Evolutionary conservation across 2,888 invertebrate species (phyloP), one percentile per base, ranked within the genome.

Genomic region (Unio delphinus): DNA sequence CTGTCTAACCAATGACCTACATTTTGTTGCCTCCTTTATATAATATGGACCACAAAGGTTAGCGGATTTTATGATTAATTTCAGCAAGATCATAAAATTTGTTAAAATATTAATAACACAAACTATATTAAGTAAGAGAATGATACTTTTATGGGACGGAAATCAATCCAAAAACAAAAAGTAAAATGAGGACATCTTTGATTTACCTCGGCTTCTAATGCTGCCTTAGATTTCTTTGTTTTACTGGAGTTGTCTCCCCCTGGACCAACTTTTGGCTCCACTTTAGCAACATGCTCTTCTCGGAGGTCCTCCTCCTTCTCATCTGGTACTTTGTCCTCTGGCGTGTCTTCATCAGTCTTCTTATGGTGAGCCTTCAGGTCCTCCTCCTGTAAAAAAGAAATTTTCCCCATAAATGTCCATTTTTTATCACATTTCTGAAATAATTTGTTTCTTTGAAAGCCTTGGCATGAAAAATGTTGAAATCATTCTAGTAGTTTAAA

Each of bases 291-390:
- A 30, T 70, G 70, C 17, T 74, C 75, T 54, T 68, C 72, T n/a
- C 60, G 64, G 60, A 68, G 72, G 56, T 74, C 72, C 15, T 23
- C 68, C 58, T 72, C 71, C 17, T 73, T 74, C 20, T 73, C 75
- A 30, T 76, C 76, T 5, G 61, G 69, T 28, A 58, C 74, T 61
- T 80, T 81, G 75, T 86, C 88, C 75, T 87, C 88, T 7, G 87
- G 85, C n/a, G 82, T 73, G 1, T 81, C 62, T 55, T 82, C 83
- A 72, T 89, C 89, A 3, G 88, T 88, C 79, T 89, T 89, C 81
- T 89, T 89, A 28, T 79, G 75, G 17, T 74, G 74, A 55, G 75
- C 79, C 65, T 74, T 77, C 57, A 83, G 65, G 64, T 80, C 81
- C 63, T 84, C 83, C 55, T 75, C 78, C 84, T 84, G 45, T 45